Conservation (phyloP, 1,140 invertebrate genomes). For the Ceratitis capitata region DNA sequence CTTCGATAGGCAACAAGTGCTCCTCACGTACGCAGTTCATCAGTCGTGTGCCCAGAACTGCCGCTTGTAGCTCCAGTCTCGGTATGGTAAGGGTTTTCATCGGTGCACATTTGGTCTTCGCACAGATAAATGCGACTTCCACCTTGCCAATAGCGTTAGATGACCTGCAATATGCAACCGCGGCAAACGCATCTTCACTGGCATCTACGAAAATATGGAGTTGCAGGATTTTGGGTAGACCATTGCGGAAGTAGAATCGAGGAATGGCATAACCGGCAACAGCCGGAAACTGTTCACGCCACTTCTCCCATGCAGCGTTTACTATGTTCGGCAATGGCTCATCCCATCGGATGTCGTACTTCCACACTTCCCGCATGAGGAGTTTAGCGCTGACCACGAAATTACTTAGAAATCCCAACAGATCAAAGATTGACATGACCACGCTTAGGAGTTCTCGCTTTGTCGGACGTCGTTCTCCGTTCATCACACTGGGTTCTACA, state of each 20-base stretch:
- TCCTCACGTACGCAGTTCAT: background rate
- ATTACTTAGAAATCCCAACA: background rate
- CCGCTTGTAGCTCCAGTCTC: too few species aligned
- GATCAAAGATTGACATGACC: background rate
- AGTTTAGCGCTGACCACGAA: background rate
- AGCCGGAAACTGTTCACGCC: background rate
- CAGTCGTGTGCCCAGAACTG: too few species aligned
- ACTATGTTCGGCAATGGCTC: background rate
- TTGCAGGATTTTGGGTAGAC: background rate
- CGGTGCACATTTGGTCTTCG: too few species aligned
- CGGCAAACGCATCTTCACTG: constrained; percentile 22
- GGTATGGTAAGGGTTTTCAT: too few species aligned
- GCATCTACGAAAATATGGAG: too few species aligned
- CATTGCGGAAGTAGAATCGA: constrained; percentile 17
- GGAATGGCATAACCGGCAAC: background rate
- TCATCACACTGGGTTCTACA: background rate
- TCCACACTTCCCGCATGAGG: background rate
- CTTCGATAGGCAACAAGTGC: background rate
- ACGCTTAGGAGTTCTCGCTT: background rate
- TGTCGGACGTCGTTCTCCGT: background rate
- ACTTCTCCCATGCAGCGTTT: background rate
- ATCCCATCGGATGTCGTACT: background rate
- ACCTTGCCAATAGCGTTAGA: too few species aligned
- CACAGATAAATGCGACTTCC: too few species aligned
- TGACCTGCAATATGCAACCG: constrained; percentile 46